Base-by-base conservation (phyloP, 1,140 invertebrate genomes). In the Thaumetopoea pityocampa region DNA sequence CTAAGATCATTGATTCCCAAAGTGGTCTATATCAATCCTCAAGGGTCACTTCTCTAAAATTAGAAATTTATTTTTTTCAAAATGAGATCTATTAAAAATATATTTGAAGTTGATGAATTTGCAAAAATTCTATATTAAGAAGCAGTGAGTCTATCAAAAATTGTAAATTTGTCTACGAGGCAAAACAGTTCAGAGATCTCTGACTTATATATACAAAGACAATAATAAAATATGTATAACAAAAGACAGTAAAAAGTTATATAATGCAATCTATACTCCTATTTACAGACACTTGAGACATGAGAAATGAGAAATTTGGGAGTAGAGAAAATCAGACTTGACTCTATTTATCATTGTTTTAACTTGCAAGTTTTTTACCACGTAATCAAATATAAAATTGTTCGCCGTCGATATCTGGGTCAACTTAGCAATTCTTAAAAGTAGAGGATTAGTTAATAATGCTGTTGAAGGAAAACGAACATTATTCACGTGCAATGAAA, bases 181-280 rank as follows among this genome's bases (percentile, higher is more conserved):
- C n/a, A n/a, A n/a, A n/a, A n/a, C n/a, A n/a, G n/a, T n/a, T n/a
- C n/a, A n/a, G n/a, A n/a, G n/a, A n/a, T n/a, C n/a, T n/a, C n/a
- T n/a, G n/a, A n/a, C n/a, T n/a, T n/a, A n/a, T n/a, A n/a, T n/a
- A n/a, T n/a, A n/a, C n/a, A n/a, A n/a, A n/a, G 30, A 58, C 43
- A 53, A 51, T 45, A 52, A 36, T 29, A 5, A 15, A 33, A 20
- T n/a, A n/a, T n/a, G n/a, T 46, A 11, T 15, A 55, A 57, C 53
- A 61, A 61, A 50, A 51, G 52, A 24, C 33, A 45, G 43, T 50
- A 60, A 60, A 55, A 59, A 58, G 20, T 14, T 52, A 51, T 48
- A 49, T 36, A 47, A 42, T 47, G 57, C 47, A 60, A 65, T 47
- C 12, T 34, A 12, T 33, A 44, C 34, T 32, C 51, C 54, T 51